Base-by-base conservation (phyloP, 2,888 invertebrate species). In the Phrixothrix hirtus region DNA sequence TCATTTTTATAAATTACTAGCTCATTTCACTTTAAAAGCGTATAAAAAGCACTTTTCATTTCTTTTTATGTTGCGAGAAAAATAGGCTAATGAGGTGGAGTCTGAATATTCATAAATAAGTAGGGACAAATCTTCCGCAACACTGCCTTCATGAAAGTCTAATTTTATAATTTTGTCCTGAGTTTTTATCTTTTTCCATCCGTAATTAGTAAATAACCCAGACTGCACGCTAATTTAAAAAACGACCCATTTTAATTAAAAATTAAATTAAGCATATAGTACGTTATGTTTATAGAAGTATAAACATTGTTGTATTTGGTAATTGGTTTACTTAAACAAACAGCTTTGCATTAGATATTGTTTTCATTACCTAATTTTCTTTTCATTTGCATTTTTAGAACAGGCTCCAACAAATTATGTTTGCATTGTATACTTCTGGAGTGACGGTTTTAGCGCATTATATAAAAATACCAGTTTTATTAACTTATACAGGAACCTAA, bases 91-190 rank as follows among this genome's bases (percentile, higher is more conserved):
- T 43, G 54, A 43, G 36, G 43, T 42, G 35, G 14, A 41, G 32
- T 35, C 49, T 54, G 54, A 54, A 54, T 54, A 54, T 54, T 54
- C 54, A 54, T 54, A 54, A 43, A 49, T 50, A 53, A 43, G 39
- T 48, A 52, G 46, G 21, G 49, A 49, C 43, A 50, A 27, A 34
- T 32, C 30, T 43, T 48, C 41, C 31, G 16, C 46, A 51, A 46
- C 43, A 48, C 42, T 54, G 41, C 41, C 54, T 45, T 55, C 50
- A 55, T 55, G 55, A 51, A 55, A 55, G 55, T 55, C 50, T 55
- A 55, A 55, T 55, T 55, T 51, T 45, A 52, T 47, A 42, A 54
- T 53, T 52, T 46, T 38, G 15, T 21, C 31, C 26, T 30, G 32
- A 38, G 49, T 52, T 52, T 52, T 52, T 52, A 52, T 48, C 47